A percentile compares a stretch with the other conserved stretches of the same genome.
Evolutionary conservation across 1,140 invertebrate species (phyloP).

Genomic region (Nautilus pompilius): DNA sequence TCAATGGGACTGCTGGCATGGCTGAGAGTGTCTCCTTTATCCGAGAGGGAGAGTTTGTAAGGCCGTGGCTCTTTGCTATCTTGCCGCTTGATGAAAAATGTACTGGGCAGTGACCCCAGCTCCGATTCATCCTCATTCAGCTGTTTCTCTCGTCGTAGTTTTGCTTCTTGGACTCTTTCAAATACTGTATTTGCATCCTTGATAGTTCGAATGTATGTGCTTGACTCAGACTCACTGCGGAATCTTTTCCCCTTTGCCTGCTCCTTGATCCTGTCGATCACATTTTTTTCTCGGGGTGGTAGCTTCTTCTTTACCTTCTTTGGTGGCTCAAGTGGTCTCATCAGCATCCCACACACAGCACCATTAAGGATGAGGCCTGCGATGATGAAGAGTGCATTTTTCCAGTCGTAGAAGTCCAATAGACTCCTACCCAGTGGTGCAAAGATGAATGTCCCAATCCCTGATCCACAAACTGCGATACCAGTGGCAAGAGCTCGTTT

Average conservation of each 20-base stretch:
- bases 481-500: constrained; percentile 86
- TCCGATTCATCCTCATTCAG: constrained; percentile 49
- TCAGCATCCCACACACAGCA: constrained; percentile 82
- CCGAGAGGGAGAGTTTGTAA: constrained; percentile 33
- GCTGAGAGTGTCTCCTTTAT: constrained; percentile 22
- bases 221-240: constrained; percentile 15
- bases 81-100: constrained; percentile 33
- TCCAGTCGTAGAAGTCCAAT: constrained; percentile 67
- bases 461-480: constrained; percentile 90
- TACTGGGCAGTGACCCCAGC: constrained; percentile 37
- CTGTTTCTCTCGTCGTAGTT: constrained; percentile 36
- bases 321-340: constrained; percentile 81
- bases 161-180: constrained; percentile 66
- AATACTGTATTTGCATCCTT: constrained; percentile 65
- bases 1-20: constrained; percentile 12
- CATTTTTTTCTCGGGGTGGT: constrained; percentile 33
- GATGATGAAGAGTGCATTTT: constrained; percentile 84
- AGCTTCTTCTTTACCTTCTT: constrained; percentile 65
- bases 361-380: constrained; percentile 91
- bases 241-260: constrained; percentile 25
- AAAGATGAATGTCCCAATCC: constrained; percentile 82
- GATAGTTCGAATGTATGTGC: constrained; percentile 83
- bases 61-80: constrained; percentile 11
- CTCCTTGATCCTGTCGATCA: constrained; percentile 43
- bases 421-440: constrained; percentile 62